Conservation (phyloP, 2,888 invertebrate genomes). For the Cremastinae sp. region DNA sequence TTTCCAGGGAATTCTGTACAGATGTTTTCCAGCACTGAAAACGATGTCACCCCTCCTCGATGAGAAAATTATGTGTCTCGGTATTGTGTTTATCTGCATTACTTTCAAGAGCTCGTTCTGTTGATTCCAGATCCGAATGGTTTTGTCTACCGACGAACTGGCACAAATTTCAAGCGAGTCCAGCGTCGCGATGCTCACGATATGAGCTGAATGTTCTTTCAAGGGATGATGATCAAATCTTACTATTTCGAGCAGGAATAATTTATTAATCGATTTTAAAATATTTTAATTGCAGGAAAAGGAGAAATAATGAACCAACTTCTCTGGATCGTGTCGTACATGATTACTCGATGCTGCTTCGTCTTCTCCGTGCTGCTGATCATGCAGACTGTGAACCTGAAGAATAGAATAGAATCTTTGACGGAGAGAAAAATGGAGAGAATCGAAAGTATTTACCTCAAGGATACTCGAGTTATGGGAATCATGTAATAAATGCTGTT, state of each 20-base stretch:
- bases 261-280: not conserved
- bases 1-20: constrained; percentile 67
- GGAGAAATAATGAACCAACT: constrained; percentile 54
- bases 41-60: constrained; percentile 68
- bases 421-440: not conserved
- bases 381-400: constrained; percentile 64
- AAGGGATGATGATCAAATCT: constrained; percentile 65
- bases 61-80: constrained; percentile 64
- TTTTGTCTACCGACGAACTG: constrained; percentile 67
- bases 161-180: constrained; percentile 67
- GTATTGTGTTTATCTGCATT: constrained; percentile 64
- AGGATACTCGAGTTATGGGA: not conserved
- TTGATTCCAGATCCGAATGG: constrained; percentile 69
- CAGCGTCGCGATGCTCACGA: constrained; percentile 62
- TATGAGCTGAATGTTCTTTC: constrained; percentile 64
- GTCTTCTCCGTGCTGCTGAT: constrained; percentile 57
- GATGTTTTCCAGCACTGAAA: constrained; percentile 67
- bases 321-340: constrained; percentile 65
- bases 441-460: not conserved
- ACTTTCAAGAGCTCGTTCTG: constrained; percentile 67
- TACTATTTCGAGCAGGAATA: constrained; percentile 8
- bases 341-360: constrained; percentile 64
- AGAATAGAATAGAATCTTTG: constrained; percentile 16
- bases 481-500: no score
- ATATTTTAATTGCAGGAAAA: constrained; percentile 10